Percentiles rank a stretch among this genome's conserved stretches.
These are phyloP conservation scores for Pyxicephalus adspersus DNA, from an alignment of 2,113 vertebrate genomes.

Conservation along the genomic window DNA sequence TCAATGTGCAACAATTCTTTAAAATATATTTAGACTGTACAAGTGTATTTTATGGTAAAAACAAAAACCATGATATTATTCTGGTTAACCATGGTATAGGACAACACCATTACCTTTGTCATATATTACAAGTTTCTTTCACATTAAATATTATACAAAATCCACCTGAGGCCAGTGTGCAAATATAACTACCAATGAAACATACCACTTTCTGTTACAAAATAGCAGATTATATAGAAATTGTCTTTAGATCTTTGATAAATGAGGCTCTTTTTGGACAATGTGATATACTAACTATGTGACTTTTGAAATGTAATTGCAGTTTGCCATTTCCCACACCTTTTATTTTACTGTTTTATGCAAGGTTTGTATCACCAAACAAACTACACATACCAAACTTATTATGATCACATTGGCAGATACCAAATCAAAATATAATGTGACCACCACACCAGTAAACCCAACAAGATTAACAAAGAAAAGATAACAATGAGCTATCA, in stretches of 20 bases:
- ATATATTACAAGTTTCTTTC: constrained; percentile 80
- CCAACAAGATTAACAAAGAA: no score
- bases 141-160: constrained; percentile 78
- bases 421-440: no score
- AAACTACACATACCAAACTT: no score
- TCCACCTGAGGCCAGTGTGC: neutral
- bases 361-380: no score
- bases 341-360: no score
- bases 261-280: neutral
- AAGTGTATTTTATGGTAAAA: constrained; percentile 77
- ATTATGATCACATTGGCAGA: no score
- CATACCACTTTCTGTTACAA: neutral
- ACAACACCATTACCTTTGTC: constrained; percentile 81
- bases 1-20: constrained; percentile 77
- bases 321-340: no score
- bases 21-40: constrained; percentile 91
- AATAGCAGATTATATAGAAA: neutral
- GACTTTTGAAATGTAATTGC: no score
- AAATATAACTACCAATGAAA: neutral
- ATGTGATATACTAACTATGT: no score
- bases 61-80: constrained; percentile 82
- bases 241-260: neutral
- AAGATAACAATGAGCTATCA: no score
- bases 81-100: constrained; percentile 83
- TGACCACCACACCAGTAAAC: no score